Evolutionary conservation across 2,113 vertebrate genomes (phyloP).

Genomic region (Myotis yumanensis): DNA sequence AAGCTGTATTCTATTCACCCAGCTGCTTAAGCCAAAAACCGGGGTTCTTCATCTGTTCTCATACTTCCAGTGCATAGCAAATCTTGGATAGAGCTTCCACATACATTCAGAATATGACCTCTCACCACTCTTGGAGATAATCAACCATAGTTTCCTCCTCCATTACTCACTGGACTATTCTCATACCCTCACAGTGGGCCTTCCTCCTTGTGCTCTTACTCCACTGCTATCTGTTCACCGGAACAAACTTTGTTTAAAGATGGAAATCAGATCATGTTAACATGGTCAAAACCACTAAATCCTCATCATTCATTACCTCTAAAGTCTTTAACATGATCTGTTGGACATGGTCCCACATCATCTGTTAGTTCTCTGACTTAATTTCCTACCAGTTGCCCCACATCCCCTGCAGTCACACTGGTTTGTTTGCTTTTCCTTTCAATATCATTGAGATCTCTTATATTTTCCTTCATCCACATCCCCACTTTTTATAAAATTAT

Average conservation of each 20-base stretch:
- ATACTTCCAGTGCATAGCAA: background rate
- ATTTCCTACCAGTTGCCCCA: background rate
- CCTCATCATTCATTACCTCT: background rate
- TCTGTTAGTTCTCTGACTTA: background rate
- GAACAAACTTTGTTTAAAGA: background rate
- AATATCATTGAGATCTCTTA: background rate
- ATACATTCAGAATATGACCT: background rate
- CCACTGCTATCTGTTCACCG: background rate
- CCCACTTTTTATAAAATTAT: background rate
- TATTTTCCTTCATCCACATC: background rate
- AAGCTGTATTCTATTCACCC: background rate
- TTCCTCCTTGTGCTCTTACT: background rate
- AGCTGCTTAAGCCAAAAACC: background rate
- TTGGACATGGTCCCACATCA: background rate
- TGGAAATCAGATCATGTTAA: background rate
- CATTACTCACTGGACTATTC: background rate
- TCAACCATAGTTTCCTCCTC: rapidly evolving
- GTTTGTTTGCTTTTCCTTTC: background rate
- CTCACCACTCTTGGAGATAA: background rate
- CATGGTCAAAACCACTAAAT: background rate
- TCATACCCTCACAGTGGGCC: background rate
- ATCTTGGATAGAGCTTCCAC: background rate
- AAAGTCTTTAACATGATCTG: background rate
- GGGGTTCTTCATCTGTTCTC: background rate
- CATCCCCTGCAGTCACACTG: background rate